Evolutionary conservation across 2,797 vertebrate genomes (phyloP).

Genomic region (Anomalospiza imberbis): DNA sequence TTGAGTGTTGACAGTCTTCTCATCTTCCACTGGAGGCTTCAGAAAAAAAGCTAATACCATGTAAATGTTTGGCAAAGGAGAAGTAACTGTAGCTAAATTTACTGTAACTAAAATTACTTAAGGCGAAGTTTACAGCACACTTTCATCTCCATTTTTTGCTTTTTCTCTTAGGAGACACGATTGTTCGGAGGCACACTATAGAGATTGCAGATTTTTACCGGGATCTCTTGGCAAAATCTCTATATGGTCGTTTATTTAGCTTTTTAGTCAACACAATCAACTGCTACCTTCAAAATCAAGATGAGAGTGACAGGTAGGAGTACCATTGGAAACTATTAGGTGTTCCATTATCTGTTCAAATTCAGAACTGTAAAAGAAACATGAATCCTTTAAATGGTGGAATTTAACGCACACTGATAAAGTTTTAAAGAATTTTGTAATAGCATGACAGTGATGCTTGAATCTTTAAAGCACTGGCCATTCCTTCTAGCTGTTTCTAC

Average conservation of each 20-base stretch:
- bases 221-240: slow-evolving; percentile 89
- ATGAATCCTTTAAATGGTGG: background rate
- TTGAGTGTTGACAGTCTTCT: background rate
- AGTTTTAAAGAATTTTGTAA: background rate
- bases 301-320: slow-evolving; percentile 81
- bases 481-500: background rate
- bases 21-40: background rate
- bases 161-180: slow-evolving; percentile 81
- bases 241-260: slow-evolving; percentile 91
- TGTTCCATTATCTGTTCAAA: background rate
- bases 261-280: slow-evolving; percentile 89
- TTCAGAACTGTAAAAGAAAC: background rate
- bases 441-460: background rate
- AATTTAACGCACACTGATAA: background rate
- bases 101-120: background rate
- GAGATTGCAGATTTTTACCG: slow-evolving; percentile 87
- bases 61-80: background rate
- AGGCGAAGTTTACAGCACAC: background rate
- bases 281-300: slow-evolving; percentile 83
- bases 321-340: background rate
- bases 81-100: background rate
- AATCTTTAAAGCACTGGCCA: background rate
- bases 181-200: slow-evolving; percentile 82
- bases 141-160: background rate
- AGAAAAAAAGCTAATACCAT: background rate